These are phyloP conservation scores for Melitaea cinxia DNA, from an alignment of 1,140 invertebrate species.

Conservation along the genomic window DNA sequence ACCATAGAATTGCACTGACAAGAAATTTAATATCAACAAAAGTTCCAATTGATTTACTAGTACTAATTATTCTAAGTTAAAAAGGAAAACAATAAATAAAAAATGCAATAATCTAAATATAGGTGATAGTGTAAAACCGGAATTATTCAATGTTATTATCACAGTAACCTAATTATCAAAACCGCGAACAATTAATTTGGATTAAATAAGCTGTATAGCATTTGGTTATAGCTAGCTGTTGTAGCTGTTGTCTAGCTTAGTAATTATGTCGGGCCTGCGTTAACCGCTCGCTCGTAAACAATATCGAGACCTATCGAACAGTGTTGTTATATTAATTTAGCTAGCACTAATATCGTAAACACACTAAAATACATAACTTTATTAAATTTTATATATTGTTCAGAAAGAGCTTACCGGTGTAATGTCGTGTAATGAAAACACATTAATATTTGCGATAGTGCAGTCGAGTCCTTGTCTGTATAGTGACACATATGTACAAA, in stretches of 20 bases:
- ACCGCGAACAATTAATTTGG: slow-evolving; percentile 30
- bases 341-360: slow-evolving; percentile 30
- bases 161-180: slow-evolving; percentile 27
- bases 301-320: slow-evolving; percentile 46
- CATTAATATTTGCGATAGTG: slow-evolving; percentile 18
- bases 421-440: slow-evolving; percentile 11
- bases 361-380: slow-evolving; percentile 27
- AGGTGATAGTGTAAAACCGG: neutral
- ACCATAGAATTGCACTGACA: no score
- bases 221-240: slow-evolving; percentile 34
- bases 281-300: slow-evolving; percentile 54
- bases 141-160: neutral
- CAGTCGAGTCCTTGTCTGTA: slow-evolving; percentile 3
- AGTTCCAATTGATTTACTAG: no score
- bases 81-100: neutral
- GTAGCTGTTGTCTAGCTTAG: slow-evolving; percentile 44
- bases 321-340: slow-evolving; percentile 39
- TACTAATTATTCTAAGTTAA: no score
- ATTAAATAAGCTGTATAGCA: slow-evolving; percentile 35
- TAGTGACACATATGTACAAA: no score
- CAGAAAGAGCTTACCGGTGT: slow-evolving; percentile 10
- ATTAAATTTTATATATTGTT: slow-evolving; percentile 25
- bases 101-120: neutral
- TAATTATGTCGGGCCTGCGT: slow-evolving; percentile 47
- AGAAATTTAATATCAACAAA: no score